Evolutionary conservation across 30 jellyfish, hydroid and myxozoan species (phyloP).

Genomic region (Turritopsis rubra): DNA sequence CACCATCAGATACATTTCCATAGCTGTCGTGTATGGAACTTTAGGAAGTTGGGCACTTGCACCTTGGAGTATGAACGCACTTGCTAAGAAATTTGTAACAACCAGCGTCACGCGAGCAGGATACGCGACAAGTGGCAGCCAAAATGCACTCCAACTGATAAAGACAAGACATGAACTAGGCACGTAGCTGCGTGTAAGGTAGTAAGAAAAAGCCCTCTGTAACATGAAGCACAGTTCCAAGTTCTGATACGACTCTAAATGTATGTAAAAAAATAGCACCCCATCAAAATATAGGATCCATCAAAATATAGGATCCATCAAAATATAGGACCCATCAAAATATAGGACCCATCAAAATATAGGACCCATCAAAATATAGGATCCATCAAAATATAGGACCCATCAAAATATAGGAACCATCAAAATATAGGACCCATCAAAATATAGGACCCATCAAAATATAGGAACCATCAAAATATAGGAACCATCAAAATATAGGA

Average conservation of each 20-base stretch:
- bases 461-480: too few relatives aligned
- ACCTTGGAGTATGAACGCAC: slow-evolving; percentile 15
- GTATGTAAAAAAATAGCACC: neutral
- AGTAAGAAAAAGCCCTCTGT: neutral
- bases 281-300: neutral
- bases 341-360: too few relatives aligned
- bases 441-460: too few relatives aligned
- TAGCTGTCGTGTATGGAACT: slow-evolving; percentile 59
- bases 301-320: neutral
- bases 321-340: too few relatives aligned
- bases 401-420: too few relatives aligned
- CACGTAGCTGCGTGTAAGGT: neutral
- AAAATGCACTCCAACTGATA: neutral
- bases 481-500: too few relatives aligned
- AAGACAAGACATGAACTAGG: neutral
- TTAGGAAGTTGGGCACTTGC: slow-evolving; percentile 40
- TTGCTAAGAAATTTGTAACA: slow-evolving; percentile 1
- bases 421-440: too few relatives aligned
- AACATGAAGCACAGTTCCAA: neutral
- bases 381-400: too few relatives aligned
- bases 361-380: too few relatives aligned
- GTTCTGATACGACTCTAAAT: neutral
- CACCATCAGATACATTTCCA: slow-evolving; percentile 34
- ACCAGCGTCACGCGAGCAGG: slow-evolving; percentile 1
- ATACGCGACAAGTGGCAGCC: slow-evolving; percentile 1